Percentiles rank a stretch among this genome's conserved stretches.
Conservation (phyloP, 2,113 vertebrate species). For the Lynx canadensis region DNA sequence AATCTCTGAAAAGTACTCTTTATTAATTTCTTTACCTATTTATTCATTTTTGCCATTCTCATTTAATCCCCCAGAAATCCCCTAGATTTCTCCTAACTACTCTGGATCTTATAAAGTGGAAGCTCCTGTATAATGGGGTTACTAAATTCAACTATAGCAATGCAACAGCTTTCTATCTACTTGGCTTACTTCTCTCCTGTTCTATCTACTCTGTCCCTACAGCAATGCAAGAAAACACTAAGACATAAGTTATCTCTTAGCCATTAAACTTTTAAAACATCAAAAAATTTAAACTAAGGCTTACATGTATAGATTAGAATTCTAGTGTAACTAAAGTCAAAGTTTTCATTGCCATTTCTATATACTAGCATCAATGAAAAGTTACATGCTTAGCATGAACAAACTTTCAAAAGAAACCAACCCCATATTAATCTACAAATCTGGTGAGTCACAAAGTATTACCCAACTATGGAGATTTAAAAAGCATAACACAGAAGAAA, state of each 20-base stretch:
- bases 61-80: neutral
- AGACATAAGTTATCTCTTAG: neutral
- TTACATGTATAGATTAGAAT: neutral
- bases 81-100: neutral
- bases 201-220: neutral
- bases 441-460: constrained; percentile 27
- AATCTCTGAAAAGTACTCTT: neutral
- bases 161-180: neutral
- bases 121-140: neutral
- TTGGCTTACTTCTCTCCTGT: neutral
- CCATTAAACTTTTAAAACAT: neutral
- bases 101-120: constrained; percentile 17
- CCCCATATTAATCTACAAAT: neutral
- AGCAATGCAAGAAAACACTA: neutral
- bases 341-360: neutral
- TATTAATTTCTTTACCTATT: neutral
- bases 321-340: constrained; percentile 1
- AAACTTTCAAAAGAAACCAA: constrained; percentile 44
- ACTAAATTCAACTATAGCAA: neutral
- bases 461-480: neutral
- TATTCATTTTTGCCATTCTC: constrained; percentile 20
- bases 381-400: neutral
- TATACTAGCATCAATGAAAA: constrained; percentile 28
- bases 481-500: neutral
- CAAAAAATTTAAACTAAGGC: neutral